phyloP scores from a whole-genome alignment of 2,113 vertebrate species.

The Rhea americana region DNA sequence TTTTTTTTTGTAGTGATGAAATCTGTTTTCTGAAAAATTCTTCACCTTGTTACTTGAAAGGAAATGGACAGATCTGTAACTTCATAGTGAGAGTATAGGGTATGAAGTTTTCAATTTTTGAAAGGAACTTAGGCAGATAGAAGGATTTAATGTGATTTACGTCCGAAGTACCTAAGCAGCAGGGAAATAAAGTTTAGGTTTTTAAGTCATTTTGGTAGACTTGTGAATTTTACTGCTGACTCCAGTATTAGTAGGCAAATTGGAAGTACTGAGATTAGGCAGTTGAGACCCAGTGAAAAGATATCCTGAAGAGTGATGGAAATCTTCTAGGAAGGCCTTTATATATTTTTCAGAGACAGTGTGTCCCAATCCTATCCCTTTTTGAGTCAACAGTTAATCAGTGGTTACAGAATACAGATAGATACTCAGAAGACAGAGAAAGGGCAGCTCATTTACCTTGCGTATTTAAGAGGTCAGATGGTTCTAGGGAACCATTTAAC shows the following conservation, averaged over 20 bases:
- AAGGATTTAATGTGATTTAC: not conserved
- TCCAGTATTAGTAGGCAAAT: not conserved
- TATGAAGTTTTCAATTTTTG: not conserved
- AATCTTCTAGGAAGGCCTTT: not conserved
- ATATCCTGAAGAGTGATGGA: not conserved
- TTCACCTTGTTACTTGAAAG: not conserved
- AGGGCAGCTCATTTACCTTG: slow-evolving; percentile 26
- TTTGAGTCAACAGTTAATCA: not conserved
- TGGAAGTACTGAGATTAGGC: not conserved
- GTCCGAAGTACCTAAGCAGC: not conserved
- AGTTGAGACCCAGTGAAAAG: not conserved
- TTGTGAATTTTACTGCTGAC: not conserved
- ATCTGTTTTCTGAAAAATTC: not conserved
- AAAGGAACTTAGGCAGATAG: not conserved
- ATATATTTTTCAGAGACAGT: not conserved
- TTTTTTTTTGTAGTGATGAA: not conserved
- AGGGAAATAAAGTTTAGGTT: not conserved
- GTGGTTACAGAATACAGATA: not conserved
- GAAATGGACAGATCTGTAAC: not conserved
- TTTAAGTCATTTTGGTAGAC: not conserved
- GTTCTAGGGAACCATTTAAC: not conserved
- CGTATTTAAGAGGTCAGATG: slow-evolving; percentile 31
- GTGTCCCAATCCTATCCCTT: not conserved
- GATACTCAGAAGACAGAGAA: not conserved
- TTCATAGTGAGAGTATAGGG: not conserved